These are phyloP conservation scores for Siderastrea radians DNA, from an alignment of 92 coral and sea anemone species.

Conservation along the genomic window DNA sequence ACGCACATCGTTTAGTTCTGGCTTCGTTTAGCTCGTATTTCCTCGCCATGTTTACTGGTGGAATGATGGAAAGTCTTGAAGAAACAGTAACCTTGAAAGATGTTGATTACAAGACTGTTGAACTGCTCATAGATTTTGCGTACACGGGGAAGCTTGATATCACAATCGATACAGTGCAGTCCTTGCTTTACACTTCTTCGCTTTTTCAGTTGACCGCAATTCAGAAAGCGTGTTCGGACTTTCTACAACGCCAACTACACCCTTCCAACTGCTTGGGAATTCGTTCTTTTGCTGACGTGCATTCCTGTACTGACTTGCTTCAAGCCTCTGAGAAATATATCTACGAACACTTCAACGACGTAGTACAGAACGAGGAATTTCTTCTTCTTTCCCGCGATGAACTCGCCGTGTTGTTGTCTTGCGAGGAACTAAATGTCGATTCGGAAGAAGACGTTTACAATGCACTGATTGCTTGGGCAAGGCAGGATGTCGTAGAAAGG, in stretches of 20 bases:
- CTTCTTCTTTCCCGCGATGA: conserved; percentile 76
- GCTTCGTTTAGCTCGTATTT: conserved; percentile 87
- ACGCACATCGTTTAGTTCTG: conserved; percentile 81
- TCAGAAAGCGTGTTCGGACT: conserved; percentile 90
- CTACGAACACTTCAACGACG: conserved; percentile 85
- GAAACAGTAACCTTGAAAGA: conserved; percentile 79
- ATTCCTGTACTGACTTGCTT: conserved; percentile 73
- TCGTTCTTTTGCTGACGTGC: conserved; percentile 82
- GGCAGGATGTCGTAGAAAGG: conserved; percentile 78
- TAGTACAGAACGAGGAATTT: conserved; percentile 89
- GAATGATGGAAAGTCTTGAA: conserved; percentile 78
- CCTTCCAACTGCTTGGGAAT: conserved; percentile 93
- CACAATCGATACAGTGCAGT: conserved; percentile 82
- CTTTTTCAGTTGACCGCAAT: conserved; percentile 83
- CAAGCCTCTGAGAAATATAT: conserved; percentile 82
- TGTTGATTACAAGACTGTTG: conserved; percentile 74
- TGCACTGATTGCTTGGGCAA: conserved; percentile 89
- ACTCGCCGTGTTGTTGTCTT: conserved; percentile 73
- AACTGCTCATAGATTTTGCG: conserved; percentile 80
- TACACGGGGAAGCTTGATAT: conserved; percentile 90
- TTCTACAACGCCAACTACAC: conserved; percentile 81
- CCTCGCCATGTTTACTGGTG: conserved; percentile 91
- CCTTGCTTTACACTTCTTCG: conserved; percentile 77
- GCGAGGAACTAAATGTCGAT: conserved; percentile 85
- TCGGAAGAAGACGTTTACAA: conserved; percentile 93